Conservation (phyloP, 1,140 invertebrate species). For the Sitodiplosis mosellana region DNA sequence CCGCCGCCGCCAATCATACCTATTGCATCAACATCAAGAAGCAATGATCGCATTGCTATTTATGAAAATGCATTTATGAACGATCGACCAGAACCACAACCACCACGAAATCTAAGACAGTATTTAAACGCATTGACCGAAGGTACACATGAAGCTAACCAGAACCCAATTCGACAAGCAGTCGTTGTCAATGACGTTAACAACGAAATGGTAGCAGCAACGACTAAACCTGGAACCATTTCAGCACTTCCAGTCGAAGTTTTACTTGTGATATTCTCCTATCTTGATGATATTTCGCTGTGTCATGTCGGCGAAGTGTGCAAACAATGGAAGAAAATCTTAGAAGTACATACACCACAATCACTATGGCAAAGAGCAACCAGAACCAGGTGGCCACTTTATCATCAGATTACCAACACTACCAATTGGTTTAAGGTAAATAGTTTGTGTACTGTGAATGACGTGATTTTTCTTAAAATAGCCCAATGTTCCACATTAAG, state of each 20-base stretch:
- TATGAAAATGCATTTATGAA: conserved; percentile 3
- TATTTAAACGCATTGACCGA: conserved; percentile 15
- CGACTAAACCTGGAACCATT: background rate
- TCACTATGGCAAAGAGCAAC: conserved; percentile 61
- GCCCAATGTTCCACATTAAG: too few species aligned
- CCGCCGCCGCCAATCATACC: too few species aligned
- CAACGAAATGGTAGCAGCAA: too few species aligned
- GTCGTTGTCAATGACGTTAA: background rate
- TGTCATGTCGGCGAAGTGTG: conserved; percentile 76
- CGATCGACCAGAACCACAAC: conserved; percentile 14
- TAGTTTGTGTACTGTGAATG: conserved; percentile 23
- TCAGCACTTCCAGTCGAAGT: conserved; percentile 29
- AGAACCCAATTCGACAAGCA: background rate
- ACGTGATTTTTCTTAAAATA: too few species aligned
- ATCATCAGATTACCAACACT: conserved; percentile 44
- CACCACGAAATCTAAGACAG: conserved; percentile 14
- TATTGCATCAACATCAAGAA: too few species aligned
- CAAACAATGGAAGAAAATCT: conserved; percentile 59
- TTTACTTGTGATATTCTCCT: conserved; percentile 68
- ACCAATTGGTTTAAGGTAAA: conserved; percentile 58
- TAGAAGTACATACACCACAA: conserved; percentile 52
- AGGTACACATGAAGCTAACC: background rate
- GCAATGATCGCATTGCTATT: too few species aligned
- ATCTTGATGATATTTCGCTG: conserved; percentile 78
- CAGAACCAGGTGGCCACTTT: conserved; percentile 62